Percentiles rank a stretch among this genome's conserved stretches.
These are phyloP conservation scores for Hydraecia micacea DNA, from an alignment of 2,888 invertebrate species.

Conservation along the genomic window DNA sequence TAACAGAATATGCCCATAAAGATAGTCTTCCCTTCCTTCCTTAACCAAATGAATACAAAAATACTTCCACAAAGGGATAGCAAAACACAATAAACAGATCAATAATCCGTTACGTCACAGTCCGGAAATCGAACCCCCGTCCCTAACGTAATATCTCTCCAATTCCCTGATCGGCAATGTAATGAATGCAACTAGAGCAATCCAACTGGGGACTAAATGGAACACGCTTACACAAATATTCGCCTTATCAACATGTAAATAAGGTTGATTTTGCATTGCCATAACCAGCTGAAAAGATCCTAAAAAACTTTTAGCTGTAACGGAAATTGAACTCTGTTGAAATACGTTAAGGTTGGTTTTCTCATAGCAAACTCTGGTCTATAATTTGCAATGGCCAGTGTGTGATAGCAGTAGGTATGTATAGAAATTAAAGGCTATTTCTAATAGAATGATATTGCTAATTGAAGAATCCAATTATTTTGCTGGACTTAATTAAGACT, in stretches of 20 bases:
- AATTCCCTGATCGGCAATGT: constrained; percentile 49
- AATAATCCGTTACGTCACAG: constrained; percentile 46
- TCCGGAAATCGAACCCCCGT: constrained; percentile 60
- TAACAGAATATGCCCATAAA: not conserved
- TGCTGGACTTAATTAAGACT: not conserved
- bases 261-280: constrained; percentile 12
- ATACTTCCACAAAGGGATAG: constrained; percentile 2
- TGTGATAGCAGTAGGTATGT: not conserved
- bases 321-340: not conserved
- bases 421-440: constrained; percentile 13
- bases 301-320: not conserved
- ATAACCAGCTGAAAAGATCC: not conserved
- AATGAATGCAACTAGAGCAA: constrained; percentile 60
- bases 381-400: not conserved
- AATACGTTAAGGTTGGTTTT: not conserved
- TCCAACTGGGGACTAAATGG: constrained; percentile 17
- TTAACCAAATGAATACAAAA: constrained; percentile 17
- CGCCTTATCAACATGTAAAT: rapidly evolving
- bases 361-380: not conserved
- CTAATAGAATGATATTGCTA: constrained; percentile 8
- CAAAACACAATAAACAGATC: constrained; percentile 42
- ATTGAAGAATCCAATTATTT: constrained; percentile 34
- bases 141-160: constrained; percentile 56
- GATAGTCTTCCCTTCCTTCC: too few species aligned
- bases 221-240: constrained; percentile 14